Evolutionary conservation across 2,113 vertebrate genomes (phyloP).

Genomic region (Trichomycterus rosablanca): DNA sequence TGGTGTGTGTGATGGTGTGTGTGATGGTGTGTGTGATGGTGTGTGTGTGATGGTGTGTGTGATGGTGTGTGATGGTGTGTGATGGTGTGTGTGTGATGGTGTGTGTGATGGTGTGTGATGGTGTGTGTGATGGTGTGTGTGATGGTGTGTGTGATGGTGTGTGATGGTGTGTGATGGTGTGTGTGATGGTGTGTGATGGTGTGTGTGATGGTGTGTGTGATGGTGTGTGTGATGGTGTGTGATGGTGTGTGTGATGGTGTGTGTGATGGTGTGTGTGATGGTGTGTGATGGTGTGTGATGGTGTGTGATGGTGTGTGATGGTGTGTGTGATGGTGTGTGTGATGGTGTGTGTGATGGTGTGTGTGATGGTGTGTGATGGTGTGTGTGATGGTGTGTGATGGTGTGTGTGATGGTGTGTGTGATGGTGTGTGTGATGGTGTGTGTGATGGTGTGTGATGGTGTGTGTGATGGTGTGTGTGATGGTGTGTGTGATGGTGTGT

Average conservation of each 20-base stretch:
- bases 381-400: not conserved
- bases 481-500: rapidly evolving
- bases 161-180: not conserved
- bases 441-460: not conserved
- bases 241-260: not conserved
- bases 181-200: not conserved
- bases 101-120: not conserved
- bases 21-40: too few species aligned
- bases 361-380: too few species aligned
- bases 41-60: too few species aligned
- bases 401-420: not conserved
- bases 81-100: not conserved
- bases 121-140: too few species aligned
- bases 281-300: too few species aligned
- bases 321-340: not conserved
- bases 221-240: not conserved
- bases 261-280: too few species aligned
- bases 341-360: too few species aligned
- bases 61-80: not conserved
- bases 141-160: not conserved
- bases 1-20: not conserved
- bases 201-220: too few species aligned
- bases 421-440: too few species aligned
- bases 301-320: not conserved
- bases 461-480: not conserved